phyloP scores from a whole-genome alignment of 1,140 invertebrate genomes.

The Cherax quadricarinatus region DNA sequence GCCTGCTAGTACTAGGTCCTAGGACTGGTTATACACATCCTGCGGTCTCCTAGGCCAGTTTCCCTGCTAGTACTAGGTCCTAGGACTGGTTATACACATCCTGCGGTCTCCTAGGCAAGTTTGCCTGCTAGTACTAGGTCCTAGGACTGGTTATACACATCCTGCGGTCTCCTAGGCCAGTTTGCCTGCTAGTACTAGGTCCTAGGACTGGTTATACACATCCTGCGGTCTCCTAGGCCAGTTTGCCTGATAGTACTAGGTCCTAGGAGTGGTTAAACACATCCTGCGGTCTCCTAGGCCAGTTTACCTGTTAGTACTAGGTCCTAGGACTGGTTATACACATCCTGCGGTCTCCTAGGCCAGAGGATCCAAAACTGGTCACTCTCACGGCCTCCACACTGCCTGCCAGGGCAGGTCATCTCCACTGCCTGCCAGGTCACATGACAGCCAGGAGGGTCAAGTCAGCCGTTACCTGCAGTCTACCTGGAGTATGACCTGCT shows the following conservation, averaged over 20 bases:
- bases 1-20: background rate
- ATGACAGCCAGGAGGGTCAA: background rate
- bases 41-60: too few relatives aligned
- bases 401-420: background rate
- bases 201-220: background rate
- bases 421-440: background rate
- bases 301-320: background rate
- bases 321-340: background rate
- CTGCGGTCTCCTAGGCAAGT: background rate
- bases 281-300: too few relatives aligned
- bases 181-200: background rate
- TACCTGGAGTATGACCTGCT: slow-evolving; percentile 21
- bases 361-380: background rate
- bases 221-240: background rate
- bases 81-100: background rate
- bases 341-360: background rate
- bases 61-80: background rate
- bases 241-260: background rate
- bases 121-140: background rate
- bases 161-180: too few relatives aligned
- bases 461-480: background rate
- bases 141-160: background rate
- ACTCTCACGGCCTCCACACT: background rate
- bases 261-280: background rate
- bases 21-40: background rate